phyloP scores from a whole-genome alignment of 2,797 vertebrate genomes.

The Gymnothorax reevesii region DNA sequence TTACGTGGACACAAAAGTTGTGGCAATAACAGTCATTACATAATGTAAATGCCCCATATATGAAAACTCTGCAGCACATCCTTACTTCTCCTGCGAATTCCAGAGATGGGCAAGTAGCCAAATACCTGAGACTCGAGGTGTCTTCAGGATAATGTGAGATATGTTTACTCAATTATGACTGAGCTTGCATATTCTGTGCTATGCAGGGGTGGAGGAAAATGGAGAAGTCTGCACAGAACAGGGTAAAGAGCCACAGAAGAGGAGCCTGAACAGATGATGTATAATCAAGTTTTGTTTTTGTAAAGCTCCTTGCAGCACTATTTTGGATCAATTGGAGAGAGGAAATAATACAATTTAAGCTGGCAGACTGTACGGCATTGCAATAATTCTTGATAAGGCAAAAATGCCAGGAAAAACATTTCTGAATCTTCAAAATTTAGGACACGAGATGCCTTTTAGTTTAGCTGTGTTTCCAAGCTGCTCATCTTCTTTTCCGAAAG shows the following conservation, averaged over 20 bases:
- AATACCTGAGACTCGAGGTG: background rate
- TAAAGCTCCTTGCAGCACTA: constrained; percentile 5
- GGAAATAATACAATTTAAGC: constrained; percentile 11
- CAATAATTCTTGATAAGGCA: constrained; percentile 10
- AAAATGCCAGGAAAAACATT: background rate
- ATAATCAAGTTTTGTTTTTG: constrained; percentile 22
- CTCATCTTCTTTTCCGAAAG: background rate
- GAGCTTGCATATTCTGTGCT: background rate
- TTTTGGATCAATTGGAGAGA: constrained; percentile 7
- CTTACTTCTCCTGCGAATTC: background rate
- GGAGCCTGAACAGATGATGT: background rate
- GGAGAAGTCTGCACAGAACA: background rate
- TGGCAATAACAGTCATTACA: background rate
- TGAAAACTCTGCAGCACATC: background rate
- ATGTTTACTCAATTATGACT: background rate
- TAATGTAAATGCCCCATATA: background rate
- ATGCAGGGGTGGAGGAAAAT: background rate
- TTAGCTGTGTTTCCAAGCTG: background rate
- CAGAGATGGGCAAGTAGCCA: background rate
- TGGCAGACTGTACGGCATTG: constrained; percentile 12
- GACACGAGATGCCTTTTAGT: background rate
- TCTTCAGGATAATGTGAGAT: background rate
- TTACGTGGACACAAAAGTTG: too few species aligned
- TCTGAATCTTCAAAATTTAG: background rate
- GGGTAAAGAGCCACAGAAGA: background rate